phyloP scores from a whole-genome alignment of 2,113 vertebrate species.

The Synodontis membranacea region DNA sequence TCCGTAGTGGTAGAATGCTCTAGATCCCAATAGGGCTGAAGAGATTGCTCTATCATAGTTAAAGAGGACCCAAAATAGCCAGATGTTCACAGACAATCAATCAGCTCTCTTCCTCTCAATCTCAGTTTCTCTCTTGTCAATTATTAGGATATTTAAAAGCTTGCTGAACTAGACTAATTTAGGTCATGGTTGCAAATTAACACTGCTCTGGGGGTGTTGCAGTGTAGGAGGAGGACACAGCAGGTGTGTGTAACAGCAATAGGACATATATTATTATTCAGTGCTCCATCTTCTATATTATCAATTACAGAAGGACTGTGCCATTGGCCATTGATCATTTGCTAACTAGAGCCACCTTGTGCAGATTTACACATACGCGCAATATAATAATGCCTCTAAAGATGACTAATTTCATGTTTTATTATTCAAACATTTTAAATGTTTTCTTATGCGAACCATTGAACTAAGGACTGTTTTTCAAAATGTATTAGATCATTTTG shows the following conservation, averaged over 20 bases:
- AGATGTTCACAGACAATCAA: conserved; percentile 23
- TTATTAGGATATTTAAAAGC: conserved; percentile 11
- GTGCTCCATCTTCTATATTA: not conserved
- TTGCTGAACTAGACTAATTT: conserved; percentile 28
- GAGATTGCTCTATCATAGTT: conserved; percentile 25
- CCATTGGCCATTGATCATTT: not conserved
- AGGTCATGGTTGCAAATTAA: conserved; percentile 15
- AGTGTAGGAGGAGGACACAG: not conserved
- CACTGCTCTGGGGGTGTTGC: not conserved
- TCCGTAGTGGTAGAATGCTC: conserved; percentile 37
- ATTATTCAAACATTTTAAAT: not conserved
- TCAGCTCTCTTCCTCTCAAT: conserved; percentile 26
- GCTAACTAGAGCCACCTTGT: not conserved
- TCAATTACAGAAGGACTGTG: not conserved
- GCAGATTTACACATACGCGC: too few species aligned
- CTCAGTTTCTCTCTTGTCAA: not conserved
- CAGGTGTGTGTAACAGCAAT: not conserved
- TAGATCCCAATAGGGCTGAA: conserved; percentile 29
- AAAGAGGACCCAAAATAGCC: conserved; percentile 34
- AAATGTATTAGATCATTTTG: not conserved
- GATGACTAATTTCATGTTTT: not conserved
- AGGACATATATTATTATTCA: not conserved
- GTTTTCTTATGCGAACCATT: not conserved
- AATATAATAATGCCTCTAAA: not conserved
- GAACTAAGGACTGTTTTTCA: not conserved